These are phyloP conservation scores for Somateria mollissima DNA, from an alignment of 2,797 vertebrate genomes.

Conservation along the genomic window DNA sequence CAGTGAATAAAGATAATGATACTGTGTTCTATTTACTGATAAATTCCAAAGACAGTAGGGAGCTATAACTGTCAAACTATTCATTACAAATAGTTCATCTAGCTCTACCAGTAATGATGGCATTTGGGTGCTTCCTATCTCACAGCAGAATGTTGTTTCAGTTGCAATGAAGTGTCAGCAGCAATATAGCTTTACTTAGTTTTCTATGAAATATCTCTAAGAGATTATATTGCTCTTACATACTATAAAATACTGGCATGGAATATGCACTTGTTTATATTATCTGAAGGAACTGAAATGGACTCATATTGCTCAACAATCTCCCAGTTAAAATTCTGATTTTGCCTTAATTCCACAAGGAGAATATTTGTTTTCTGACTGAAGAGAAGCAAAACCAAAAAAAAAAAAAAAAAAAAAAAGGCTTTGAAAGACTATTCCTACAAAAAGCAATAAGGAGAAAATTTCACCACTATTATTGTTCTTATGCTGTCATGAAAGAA, in stretches of 20 bases:
- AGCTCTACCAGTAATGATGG: background rate
- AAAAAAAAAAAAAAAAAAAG: background rate
- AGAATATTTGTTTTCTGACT: background rate
- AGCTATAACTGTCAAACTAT: background rate
- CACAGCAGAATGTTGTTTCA: background rate
- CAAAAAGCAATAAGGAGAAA: background rate
- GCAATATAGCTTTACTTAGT: background rate
- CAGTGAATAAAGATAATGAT: background rate
- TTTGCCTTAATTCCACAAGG: background rate
- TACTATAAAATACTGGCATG: background rate
- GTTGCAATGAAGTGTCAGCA: background rate
- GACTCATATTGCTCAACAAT: background rate
- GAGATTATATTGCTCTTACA: background rate
- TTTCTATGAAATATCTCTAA: background rate
- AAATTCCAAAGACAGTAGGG: background rate
- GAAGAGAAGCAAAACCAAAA: background rate
- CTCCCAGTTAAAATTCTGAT: background rate
- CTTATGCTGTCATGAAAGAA: background rate
- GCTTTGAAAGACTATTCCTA: background rate
- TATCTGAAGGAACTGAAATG: background rate
- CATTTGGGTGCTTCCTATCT: background rate
- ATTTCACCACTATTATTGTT: rapidly evolving
- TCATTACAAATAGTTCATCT: background rate
- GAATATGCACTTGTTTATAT: background rate
- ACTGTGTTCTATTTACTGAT: background rate